phyloP scores from a whole-genome alignment of 2,888 invertebrate genomes.

The Caenorhabditis afra region DNA sequence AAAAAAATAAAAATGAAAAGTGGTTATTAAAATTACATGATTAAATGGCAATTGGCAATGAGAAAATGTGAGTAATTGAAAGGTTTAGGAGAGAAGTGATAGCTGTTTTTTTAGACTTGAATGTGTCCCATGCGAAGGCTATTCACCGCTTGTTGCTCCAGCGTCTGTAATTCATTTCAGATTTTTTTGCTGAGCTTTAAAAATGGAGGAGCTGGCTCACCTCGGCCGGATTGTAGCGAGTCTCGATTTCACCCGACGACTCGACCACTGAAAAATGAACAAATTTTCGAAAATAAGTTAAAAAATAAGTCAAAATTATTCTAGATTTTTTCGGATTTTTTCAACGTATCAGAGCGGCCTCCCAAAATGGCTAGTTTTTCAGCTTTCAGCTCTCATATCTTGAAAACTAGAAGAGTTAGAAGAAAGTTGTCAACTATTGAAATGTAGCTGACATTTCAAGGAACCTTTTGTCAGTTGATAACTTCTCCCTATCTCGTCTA shows the following conservation, averaged over 20 bases:
- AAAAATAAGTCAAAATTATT: too few species aligned
- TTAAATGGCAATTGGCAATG: neutral
- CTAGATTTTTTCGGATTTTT: too few species aligned
- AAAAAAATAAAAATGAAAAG: too few species aligned
- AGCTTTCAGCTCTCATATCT: too few species aligned
- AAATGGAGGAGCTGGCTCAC: neutral
- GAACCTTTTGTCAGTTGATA: neutral
- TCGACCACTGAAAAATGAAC: constrained; percentile 47
- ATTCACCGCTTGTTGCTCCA: constrained; percentile 58
- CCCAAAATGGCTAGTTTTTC: neutral
- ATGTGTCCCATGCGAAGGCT: constrained; percentile 61
- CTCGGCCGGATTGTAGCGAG: constrained; percentile 54
- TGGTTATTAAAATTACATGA: too few species aligned
- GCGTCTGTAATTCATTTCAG: constrained; percentile 21
- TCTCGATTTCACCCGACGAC: constrained; percentile 54
- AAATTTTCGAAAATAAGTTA: neutral
- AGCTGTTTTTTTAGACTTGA: constrained; percentile 32
- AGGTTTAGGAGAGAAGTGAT: too few species aligned
- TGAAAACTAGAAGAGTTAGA: too few species aligned
- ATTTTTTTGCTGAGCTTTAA: neutral
- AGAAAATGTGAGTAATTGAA: constrained; percentile 1
- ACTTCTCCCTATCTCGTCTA: too few species aligned
- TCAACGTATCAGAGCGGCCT: neutral
- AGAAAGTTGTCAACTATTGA: too few species aligned
- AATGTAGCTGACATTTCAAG: too few species aligned